Evolutionary conservation across 2,888 invertebrate species (phyloP), one percentile per base, ranked within the genome.

Genomic region (Athalia circularis): DNA sequence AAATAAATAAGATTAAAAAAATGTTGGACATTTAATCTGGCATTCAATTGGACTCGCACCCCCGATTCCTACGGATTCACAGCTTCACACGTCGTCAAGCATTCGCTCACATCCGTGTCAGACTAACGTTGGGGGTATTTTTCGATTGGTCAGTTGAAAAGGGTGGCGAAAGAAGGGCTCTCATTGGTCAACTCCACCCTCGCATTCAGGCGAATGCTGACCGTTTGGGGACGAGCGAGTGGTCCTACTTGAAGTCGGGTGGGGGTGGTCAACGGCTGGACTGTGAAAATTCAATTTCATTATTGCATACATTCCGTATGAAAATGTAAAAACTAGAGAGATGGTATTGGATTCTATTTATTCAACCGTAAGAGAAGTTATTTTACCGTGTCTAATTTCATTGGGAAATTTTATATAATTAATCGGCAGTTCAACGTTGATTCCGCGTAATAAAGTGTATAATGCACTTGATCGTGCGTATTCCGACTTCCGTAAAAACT

Each of bases 171-270:
- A 85, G 87, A 85, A 84, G 85, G 85, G 85, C 80, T 83, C 79
- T 84, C 85, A 90, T 90, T 90, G 90, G 90, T 86, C 86, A 84
- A 84, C 79, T 82, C 80, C 81, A 86, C 88, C 89, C 89, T 87
- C 86, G 83, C 83, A 81, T 82, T 61, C 80, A 83, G 82, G 83
- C 87, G 86, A 86, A 86, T 87, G 84, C 86, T 87, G 87, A 88
- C 88, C 87, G 84, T 85, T 86, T 77, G 85, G 84, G 85, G 87
- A 87, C 84, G 86, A 84, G 79, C 83, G 83, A 81, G 79, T 15
- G 29, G 29, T 47, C 72, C 72, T 47, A 11, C 9, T 54, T 29
- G 54, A 5, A 47, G 59, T 48, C 48, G 62, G 62, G 13, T 62
- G 75, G 75, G 75, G 75, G 75, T 75, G 75, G 75, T 75, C 75